These are phyloP conservation scores for Cyphomyrus discorhynchus DNA, from an alignment of 2,113 vertebrate species.

Conservation along the genomic window DNA sequence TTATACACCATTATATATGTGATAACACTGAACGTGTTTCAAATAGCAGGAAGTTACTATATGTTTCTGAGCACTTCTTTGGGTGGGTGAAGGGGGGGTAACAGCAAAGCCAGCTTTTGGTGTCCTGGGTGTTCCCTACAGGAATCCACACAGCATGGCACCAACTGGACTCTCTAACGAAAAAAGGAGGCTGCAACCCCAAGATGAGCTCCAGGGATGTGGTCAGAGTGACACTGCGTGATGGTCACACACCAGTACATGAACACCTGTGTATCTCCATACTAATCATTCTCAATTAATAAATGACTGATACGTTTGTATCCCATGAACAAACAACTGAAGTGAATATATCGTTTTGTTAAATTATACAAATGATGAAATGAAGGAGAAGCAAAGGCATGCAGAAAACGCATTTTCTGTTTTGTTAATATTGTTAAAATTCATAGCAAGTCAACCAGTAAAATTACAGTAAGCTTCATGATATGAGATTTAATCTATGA, in stretches of 20 bases:
- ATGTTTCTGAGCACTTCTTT: background rate
- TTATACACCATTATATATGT: background rate
- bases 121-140: background rate
- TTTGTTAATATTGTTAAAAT: background rate
- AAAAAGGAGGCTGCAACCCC: slow-evolving; percentile 30
- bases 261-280: background rate
- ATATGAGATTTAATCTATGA: background rate
- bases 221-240: background rate
- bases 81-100: background rate
- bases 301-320: background rate
- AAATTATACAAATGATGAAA: background rate
- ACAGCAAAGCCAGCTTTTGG: background rate
- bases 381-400: background rate
- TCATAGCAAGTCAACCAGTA: background rate
- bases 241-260: background rate
- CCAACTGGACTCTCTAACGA: slow-evolving; percentile 38
- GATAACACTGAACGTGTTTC: background rate
- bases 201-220: slow-evolving; percentile 19
- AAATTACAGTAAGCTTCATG: background rate
- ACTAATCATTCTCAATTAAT: background rate
- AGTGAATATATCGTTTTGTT: background rate
- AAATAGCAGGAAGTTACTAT: background rate
- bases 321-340: background rate
- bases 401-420: background rate
- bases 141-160: background rate